A percentile compares a stretch with the other conserved stretches of the same genome.
phyloP scores from a whole-genome alignment of 1,140 invertebrate species.

The Orussus abietinus region DNA sequence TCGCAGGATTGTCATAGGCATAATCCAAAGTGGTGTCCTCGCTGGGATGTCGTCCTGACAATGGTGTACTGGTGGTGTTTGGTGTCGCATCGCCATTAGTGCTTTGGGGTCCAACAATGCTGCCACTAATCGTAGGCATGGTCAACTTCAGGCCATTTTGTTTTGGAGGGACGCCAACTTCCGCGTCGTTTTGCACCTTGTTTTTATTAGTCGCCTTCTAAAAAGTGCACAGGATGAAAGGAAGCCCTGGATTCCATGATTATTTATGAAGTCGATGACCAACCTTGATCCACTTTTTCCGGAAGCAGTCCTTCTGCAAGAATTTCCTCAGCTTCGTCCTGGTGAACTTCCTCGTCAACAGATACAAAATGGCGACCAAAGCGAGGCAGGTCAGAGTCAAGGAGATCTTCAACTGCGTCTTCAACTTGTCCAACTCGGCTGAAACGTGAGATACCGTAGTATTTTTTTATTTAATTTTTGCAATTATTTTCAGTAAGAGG shows the following conservation, averaged over 20 bases:
- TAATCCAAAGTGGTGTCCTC: slow-evolving; percentile 67
- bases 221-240: slow-evolving; percentile 2
- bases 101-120: slow-evolving; percentile 27
- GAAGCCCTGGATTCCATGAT: no score
- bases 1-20: slow-evolving; percentile 66
- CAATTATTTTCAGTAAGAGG: no score
- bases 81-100: slow-evolving; percentile 52
- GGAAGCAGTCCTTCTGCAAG: slow-evolving; percentile 21
- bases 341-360: slow-evolving; percentile 22
- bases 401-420: slow-evolving; percentile 23
- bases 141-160: slow-evolving; percentile 34
- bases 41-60: slow-evolving; percentile 58
- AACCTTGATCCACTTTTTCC: slow-evolving; percentile 33
- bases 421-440: slow-evolving; percentile 30
- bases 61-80: slow-evolving; percentile 55
- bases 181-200: slow-evolving; percentile 33
- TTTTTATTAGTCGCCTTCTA: slow-evolving; percentile 26
- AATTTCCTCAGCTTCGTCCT: slow-evolving; percentile 25
- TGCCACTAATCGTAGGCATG: slow-evolving; percentile 47
- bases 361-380: slow-evolving; percentile 21
- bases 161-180: slow-evolving; percentile 15
- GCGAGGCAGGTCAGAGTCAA: slow-evolving; percentile 28
- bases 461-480: neutral
- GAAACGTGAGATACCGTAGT: slow-evolving; percentile 7
- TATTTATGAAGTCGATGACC: slow-evolving; percentile 8